phyloP scores from a whole-genome alignment of 2,113 vertebrate species.

The Atherinomorus stipes region DNA sequence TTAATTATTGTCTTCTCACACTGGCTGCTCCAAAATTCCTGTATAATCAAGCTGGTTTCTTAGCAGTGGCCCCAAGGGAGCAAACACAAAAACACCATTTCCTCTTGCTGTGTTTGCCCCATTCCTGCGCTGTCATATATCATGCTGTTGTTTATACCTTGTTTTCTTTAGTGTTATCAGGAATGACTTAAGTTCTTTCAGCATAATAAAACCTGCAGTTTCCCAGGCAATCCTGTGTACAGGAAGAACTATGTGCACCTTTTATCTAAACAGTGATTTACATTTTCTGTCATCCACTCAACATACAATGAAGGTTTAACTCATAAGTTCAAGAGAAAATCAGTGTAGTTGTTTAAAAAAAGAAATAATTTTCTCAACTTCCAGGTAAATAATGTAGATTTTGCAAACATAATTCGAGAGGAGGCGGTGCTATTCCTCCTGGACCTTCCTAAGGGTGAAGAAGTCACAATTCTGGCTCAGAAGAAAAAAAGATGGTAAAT shows the following conservation, averaged over 20 bases:
- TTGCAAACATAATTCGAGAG: slow-evolving; percentile 98
- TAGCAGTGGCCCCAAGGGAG: slow-evolving; percentile 56
- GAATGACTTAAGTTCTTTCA: slow-evolving; percentile 50
- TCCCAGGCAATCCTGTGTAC: slow-evolving; percentile 38
- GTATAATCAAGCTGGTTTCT: slow-evolving; percentile 65
- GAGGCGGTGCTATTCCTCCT: slow-evolving; percentile 98
- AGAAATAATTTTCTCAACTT: slow-evolving; percentile 42
- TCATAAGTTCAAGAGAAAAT: neutral
- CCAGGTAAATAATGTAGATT: slow-evolving; percentile 98
- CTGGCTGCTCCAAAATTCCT: slow-evolving; percentile 66
- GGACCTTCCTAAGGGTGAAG: slow-evolving; percentile 97
- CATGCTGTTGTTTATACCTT: slow-evolving; percentile 54
- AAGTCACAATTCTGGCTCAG: slow-evolving; percentile 98
- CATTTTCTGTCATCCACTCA: neutral
- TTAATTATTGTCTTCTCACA: slow-evolving; percentile 54
- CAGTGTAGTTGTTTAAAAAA: slow-evolving; percentile 1
- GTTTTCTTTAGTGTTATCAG: slow-evolving; percentile 54
- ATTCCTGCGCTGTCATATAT: slow-evolving; percentile 64
- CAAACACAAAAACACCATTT: slow-evolving; percentile 71
- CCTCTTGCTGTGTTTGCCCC: slow-evolving; percentile 53
- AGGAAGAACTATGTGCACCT: slow-evolving; percentile 37
- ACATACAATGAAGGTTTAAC: neutral
- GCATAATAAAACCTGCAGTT: slow-evolving; percentile 57
- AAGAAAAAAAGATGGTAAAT: slow-evolving; percentile 97
- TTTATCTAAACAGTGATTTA: slow-evolving; percentile 31